Conservation (phyloP, 1,140 invertebrate species). For the Polyergus mexicanus region DNA sequence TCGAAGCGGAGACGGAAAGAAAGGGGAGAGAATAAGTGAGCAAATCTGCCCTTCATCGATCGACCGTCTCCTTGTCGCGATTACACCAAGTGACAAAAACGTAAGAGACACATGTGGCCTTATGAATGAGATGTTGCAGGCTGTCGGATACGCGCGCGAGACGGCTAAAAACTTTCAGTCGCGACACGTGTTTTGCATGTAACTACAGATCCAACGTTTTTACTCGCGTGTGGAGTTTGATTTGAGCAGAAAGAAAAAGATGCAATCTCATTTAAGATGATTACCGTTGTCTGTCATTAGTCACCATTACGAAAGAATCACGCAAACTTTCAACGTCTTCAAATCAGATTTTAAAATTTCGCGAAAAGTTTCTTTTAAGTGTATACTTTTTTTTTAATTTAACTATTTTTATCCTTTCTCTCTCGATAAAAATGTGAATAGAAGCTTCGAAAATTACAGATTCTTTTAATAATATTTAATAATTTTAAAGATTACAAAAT, state of each 20-base stretch:
- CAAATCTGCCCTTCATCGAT: conserved; percentile 24
- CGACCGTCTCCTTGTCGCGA: not conserved
- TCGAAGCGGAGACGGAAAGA: too few relatives aligned
- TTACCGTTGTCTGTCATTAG: conserved; percentile 18
- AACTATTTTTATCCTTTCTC: too few relatives aligned
- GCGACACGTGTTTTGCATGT: conserved; percentile 50
- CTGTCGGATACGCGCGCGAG: not conserved
- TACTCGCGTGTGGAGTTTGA: not conserved
- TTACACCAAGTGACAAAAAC: conserved; percentile 44
- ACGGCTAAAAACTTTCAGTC: conserved; percentile 35
- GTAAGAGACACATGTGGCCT: conserved; percentile 21
- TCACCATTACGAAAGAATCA: not conserved
- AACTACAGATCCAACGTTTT: conserved; percentile 16
- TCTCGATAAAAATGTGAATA: not conserved
- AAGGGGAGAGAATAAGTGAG: not conserved
- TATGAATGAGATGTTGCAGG: conserved; percentile 39
- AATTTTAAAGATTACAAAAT: not conserved
- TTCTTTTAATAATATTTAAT: not conserved
- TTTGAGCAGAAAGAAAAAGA: conserved; percentile 31
- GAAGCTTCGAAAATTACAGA: not conserved
- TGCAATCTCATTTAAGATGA: not conserved
- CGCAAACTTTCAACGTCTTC: not conserved
- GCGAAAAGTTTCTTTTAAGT: too few relatives aligned
- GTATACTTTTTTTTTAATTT: too few relatives aligned
- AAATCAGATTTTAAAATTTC: not conserved